These are phyloP conservation scores for Apus apus DNA, from an alignment of 2,113 vertebrate species.

Conservation along the genomic window DNA sequence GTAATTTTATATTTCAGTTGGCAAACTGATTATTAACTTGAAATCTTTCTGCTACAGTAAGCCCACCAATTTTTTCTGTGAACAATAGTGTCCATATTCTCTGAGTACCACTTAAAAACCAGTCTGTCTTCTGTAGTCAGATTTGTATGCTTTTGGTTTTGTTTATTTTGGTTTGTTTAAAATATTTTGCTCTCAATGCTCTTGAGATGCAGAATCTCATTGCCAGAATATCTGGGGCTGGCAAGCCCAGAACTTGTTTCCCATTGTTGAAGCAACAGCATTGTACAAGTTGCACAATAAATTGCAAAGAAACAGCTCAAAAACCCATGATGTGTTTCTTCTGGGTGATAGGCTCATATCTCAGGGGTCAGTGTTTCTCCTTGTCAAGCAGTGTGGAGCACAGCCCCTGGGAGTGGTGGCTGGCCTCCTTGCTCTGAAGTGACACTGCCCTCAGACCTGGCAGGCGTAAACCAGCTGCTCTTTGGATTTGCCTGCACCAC, in stretches of 20 bases:
- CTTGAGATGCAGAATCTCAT: background rate
- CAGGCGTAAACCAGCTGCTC: slow-evolving; percentile 37
- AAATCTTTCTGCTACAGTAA: background rate
- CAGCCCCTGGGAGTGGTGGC: background rate
- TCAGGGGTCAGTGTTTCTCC: background rate
- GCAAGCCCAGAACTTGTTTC: background rate
- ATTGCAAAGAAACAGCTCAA: background rate
- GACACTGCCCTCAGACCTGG: background rate
- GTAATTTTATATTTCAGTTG: background rate
- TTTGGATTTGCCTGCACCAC: background rate
- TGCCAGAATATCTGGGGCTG: background rate
- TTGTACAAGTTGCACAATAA: background rate
- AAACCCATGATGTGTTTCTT: accelerated
- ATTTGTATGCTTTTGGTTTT: background rate
- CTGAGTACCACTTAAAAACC: background rate
- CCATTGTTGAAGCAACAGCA: background rate
- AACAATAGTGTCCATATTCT: background rate
- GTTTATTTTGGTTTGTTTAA: background rate
- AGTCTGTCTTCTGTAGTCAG: background rate
- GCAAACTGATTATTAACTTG: background rate
- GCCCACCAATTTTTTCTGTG: background rate
- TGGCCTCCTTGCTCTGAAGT: background rate
- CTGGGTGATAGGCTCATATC: background rate
- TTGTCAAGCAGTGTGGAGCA: background rate
- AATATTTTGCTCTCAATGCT: background rate